Evolutionary conservation across 2,113 vertebrate genomes (phyloP).

Genomic region (Emydocephalus ijimae): DNA sequence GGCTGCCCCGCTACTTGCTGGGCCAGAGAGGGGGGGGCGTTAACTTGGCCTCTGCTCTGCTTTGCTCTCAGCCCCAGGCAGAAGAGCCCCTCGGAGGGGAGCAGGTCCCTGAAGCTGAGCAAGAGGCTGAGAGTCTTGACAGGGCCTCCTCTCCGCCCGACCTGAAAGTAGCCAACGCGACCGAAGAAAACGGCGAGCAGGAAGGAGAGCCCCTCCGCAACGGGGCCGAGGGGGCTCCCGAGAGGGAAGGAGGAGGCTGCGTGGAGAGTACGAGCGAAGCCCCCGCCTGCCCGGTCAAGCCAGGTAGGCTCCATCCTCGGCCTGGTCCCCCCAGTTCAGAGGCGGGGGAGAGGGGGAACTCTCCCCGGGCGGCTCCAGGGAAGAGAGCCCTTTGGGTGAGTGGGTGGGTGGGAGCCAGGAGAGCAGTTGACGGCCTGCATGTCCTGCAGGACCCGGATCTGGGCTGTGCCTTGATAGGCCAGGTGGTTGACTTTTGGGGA

Average conservation of each 20-base stretch:
- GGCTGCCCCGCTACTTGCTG: accelerated
- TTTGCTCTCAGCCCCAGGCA: constrained; percentile 69
- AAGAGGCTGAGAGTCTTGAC: constrained; percentile 72
- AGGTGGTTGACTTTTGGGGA: not conserved
- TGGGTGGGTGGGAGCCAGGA: not conserved
- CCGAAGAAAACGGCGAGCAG: constrained; percentile 86
- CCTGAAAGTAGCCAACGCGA: constrained; percentile 50
- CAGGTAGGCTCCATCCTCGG: constrained; percentile 71
- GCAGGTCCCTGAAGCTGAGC: constrained; percentile 71
- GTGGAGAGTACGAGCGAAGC: constrained; percentile 72
- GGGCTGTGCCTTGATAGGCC: not conserved
- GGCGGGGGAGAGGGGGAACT: not conserved
- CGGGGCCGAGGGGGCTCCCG: constrained; percentile 78
- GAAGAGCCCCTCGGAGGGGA: constrained; percentile 72
- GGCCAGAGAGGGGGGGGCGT: not conserved
- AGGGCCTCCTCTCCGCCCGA: constrained; percentile 59
- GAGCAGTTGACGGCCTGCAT: accelerated
- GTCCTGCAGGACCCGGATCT: not conserved
- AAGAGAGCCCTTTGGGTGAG: too few relatives aligned
- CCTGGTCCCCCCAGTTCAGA: not conserved
- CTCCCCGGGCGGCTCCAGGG: not conserved
- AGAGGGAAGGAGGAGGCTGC: constrained; percentile 77
- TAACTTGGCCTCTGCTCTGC: constrained; percentile 29
- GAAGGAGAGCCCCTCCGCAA: constrained; percentile 84
- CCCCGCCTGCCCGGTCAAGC: constrained; percentile 66